Evolutionary conservation across 1,140 invertebrate genomes (phyloP), one percentile per base, ranked within the genome.

Genomic region (Lethrus apterus): DNA sequence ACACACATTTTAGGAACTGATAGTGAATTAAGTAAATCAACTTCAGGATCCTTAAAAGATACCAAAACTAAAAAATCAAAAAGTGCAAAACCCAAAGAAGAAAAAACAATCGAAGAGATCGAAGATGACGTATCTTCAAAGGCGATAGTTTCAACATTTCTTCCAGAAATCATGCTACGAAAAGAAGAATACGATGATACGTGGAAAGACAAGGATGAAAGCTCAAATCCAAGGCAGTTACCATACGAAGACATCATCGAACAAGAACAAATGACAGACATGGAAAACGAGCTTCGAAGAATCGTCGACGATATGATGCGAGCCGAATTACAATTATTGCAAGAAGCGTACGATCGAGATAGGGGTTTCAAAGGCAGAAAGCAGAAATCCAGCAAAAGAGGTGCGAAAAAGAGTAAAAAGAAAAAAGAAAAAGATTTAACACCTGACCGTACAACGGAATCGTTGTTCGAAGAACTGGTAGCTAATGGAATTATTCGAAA

Each of bases 341-440:
- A 89, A 75, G 83, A 82, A 44, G 83, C 83, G 11, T 77, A 86
- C 10, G 85, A 88, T 55, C 76, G 78, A 57, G 84, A 90, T 55
- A 74, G 72, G 63, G 77, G 80, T 11, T 68, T 75, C 45, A 84
- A 85, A 66, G 79, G 83, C 1, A 89, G 89, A 69, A 86, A 84
- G 54, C 62, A 68, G 4, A 92, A 87, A 68, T 78, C 76, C 48
- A 79, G 78, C 57, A 90, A 88, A 63, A 76, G 83, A 4, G 81
- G 86, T 43, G 86, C 86, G 14, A 93, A 87, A 61, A 90, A 87
- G 50, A 82, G 78, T 55, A 93, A 92, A 66, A 93, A 89, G 62
- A 93, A 92, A 61, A 94, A 92, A 66, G 91, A 94, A 59, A 97
- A 97, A 68, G 93, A 97, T 72, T 70, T 97, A 26, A 97, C 93